phyloP scores from a whole-genome alignment of 92 coral and sea anemone species.

The Heliopora coerulea region DNA sequence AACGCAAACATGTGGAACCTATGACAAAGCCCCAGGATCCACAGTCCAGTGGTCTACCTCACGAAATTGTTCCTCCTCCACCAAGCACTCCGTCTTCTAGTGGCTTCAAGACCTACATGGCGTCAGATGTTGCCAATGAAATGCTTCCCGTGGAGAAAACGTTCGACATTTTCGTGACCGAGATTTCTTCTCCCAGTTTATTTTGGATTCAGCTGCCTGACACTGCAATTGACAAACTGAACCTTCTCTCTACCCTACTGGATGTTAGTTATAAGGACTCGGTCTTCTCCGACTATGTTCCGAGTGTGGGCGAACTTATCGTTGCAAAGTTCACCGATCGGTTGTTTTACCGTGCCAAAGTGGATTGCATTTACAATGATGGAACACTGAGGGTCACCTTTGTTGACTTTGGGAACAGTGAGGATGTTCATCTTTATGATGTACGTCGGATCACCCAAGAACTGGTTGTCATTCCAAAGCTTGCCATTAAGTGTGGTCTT shows the following conservation, averaged over 20 bases:
- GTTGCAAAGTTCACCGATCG: constrained; percentile 80
- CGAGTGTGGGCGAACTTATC: constrained; percentile 75
- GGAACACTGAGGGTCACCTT: constrained; percentile 70
- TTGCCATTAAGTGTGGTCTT: constrained; percentile 73
- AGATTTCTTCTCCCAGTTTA: constrained; percentile 62
- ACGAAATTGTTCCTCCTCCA: not conserved
- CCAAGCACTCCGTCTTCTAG: not conserved
- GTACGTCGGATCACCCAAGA: constrained; percentile 66
- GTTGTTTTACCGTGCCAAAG: constrained; percentile 78
- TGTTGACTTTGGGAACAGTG: constrained; percentile 92
- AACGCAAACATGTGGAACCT: not conserved
- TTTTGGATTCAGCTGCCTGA: constrained; percentile 73
- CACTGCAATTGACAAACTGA: constrained; percentile 52
- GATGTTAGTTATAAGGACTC: constrained; percentile 57
- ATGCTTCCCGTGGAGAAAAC: constrained; percentile 38
- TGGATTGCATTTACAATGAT: constrained; percentile 67
- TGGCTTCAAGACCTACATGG: constrained; percentile 49
- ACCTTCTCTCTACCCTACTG: constrained; percentile 46
- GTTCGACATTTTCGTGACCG: constrained; percentile 63
- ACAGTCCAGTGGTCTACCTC: not conserved
- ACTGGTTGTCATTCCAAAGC: constrained; percentile 62
- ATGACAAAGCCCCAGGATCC: constrained; percentile 8
- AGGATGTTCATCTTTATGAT: constrained; percentile 63
- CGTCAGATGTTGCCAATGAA: constrained; percentile 59
- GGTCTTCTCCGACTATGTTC: constrained; percentile 61